phyloP scores from a whole-genome alignment of 2,888 invertebrate genomes.

The Lepidonotus clava region DNA sequence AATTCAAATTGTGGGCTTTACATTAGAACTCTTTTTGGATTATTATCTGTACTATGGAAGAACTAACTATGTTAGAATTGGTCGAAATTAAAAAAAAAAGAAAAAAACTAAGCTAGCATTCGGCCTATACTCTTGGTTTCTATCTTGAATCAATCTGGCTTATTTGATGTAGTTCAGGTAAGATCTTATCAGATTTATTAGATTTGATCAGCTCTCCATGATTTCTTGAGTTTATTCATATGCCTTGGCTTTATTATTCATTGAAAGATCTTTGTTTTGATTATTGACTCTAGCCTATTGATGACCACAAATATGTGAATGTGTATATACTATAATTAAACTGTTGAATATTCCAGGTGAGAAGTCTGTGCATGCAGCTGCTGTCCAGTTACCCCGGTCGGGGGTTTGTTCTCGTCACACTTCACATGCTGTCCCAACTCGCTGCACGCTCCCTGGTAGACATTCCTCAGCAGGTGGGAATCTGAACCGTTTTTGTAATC shows the following conservation, averaged over 20 bases:
- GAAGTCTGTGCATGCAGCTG: conserved; percentile 87
- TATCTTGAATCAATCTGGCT: too few species aligned
- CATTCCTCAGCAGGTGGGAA: conserved; percentile 91
- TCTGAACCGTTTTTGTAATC: too few species aligned
- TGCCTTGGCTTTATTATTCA: too few species aligned
- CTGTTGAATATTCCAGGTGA: conserved; percentile 82
- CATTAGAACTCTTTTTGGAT: background rate
- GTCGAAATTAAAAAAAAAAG: too few species aligned
- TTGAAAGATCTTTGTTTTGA: too few species aligned
- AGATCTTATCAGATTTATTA: too few species aligned
- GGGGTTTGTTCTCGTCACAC: conserved; percentile 89
- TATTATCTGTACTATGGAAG: background rate
- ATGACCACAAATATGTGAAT: background rate
- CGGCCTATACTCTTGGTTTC: too few species aligned
- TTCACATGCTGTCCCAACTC: conserved; percentile 92
- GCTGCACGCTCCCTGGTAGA: conserved; percentile 94
- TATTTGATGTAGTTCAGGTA: too few species aligned
- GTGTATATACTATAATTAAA: background rate
- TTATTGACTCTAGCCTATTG: too few species aligned
- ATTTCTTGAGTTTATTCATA: too few species aligned
- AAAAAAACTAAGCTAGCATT: too few species aligned
- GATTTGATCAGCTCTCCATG: too few species aligned
- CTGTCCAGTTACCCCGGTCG: conserved; percentile 89
- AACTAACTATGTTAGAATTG: background rate
- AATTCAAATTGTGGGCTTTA: background rate